These are phyloP conservation scores for Yponomeuta plumbellus DNA, from an alignment of 2,888 invertebrate species.

Conservation along the genomic window DNA sequence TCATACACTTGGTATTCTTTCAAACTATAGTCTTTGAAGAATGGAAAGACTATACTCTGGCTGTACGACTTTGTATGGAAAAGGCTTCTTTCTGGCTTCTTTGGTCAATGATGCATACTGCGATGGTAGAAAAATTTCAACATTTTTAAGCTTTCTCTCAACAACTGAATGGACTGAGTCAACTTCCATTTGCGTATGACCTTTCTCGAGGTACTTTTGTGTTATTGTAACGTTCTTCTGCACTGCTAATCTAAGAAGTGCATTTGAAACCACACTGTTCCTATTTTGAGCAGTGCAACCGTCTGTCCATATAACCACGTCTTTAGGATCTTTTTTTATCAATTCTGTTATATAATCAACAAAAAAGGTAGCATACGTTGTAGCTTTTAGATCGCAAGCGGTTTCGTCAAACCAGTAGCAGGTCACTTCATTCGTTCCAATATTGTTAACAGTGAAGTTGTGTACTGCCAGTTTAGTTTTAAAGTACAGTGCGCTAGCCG, in stretches of 20 bases:
- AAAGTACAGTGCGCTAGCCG: conserved; percentile 34
- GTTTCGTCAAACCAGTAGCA: conserved; percentile 34
- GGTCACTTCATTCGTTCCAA: conserved; percentile 25
- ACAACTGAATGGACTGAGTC: conserved; percentile 21
- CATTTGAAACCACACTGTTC: conserved; percentile 10
- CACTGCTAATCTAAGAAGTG: conserved; percentile 1
- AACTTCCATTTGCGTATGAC: conserved; percentile 22
- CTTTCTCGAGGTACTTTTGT: conserved; percentile 22
- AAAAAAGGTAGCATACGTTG: conserved; percentile 30
- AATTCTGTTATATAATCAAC: conserved; percentile 19
- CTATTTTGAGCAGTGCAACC: conserved; percentile 15
- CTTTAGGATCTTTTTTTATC: too few species aligned
- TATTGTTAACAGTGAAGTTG: conserved; percentile 32
- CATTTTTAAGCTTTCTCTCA: conserved; percentile 10
- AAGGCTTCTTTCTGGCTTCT: not conserved
- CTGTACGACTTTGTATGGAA: not conserved
- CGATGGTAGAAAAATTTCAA: conserved; percentile 15
- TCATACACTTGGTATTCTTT: not conserved
- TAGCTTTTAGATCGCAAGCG: conserved; percentile 28
- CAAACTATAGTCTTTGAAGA: not conserved
- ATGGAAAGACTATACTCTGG: conserved; percentile 4
- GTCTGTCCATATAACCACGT: conserved; percentile 13
- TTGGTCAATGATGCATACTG: not conserved
- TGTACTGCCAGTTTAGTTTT: conserved; percentile 35
- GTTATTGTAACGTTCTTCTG: conserved; percentile 13